phyloP scores from a whole-genome alignment of 2,797 vertebrate genomes.

The Malurus leucopterus region DNA sequence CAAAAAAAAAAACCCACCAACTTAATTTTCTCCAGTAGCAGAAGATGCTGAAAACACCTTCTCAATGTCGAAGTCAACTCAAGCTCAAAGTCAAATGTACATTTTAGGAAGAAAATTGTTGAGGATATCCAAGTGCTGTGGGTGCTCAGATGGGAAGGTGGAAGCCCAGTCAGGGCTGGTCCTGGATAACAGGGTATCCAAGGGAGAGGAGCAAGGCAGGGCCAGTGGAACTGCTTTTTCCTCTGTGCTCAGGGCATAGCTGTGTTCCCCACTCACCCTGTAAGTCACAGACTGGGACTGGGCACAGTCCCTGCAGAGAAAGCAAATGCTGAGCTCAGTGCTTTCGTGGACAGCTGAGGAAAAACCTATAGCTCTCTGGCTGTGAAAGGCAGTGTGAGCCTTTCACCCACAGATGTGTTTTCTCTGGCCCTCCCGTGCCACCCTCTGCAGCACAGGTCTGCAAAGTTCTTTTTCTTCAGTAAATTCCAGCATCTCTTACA shows the following conservation, averaged over 20 bases:
- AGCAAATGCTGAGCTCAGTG: neutral
- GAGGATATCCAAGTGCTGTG: too few relatives aligned
- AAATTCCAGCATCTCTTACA: conserved; percentile 33
- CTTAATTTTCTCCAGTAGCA: neutral
- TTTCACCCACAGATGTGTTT: conserved; percentile 23
- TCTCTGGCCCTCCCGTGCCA: conserved; percentile 30
- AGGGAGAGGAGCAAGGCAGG: neutral
- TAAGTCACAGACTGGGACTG: neutral
- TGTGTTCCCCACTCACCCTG: neutral
- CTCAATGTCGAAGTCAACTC: too few relatives aligned
- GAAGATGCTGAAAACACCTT: neutral
- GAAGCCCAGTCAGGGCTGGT: neutral
- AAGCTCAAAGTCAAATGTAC: fast-evolving
- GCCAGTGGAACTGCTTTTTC: neutral
- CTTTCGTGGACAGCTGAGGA: neutral
- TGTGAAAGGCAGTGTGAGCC: conserved; percentile 2
- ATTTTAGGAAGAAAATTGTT: neutral
- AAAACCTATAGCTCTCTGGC: neutral
- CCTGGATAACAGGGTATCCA: neutral
- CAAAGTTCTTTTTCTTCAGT: conserved; percentile 24
- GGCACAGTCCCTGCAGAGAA: neutral
- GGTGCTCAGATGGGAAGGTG: neutral
- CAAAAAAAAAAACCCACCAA: neutral
- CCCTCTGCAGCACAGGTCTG: neutral
- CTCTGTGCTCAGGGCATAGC: neutral